Evolutionary conservation across 2,113 vertebrate genomes (phyloP).

Genomic region (Spermophilus dauricus): DNA sequence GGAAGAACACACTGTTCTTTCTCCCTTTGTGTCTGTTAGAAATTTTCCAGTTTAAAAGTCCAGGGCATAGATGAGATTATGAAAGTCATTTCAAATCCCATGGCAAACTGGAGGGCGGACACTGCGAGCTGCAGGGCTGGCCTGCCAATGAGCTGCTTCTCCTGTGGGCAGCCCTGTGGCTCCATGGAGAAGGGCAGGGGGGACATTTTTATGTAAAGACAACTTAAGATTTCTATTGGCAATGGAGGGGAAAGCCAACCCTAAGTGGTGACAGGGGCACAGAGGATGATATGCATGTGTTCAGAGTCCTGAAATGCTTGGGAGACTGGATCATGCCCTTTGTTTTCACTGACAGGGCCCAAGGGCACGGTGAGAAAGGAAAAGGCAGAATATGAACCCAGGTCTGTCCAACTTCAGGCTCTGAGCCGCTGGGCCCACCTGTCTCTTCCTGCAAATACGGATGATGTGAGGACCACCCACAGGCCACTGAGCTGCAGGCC

Average conservation of each 20-base stretch:
- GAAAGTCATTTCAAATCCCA: background rate
- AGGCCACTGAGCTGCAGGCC: background rate
- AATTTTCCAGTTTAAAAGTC: background rate
- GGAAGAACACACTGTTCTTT: background rate
- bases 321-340: no score
- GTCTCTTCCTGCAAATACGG: no score
- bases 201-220: background rate
- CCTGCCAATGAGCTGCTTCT: accelerated
- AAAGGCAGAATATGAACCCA: accelerated
- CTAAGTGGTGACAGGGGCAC: accelerated
- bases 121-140: no score
- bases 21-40: background rate
- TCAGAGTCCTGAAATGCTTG: background rate
- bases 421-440: background rate
- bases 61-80: background rate
- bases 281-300: background rate
- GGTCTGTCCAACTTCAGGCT: background rate
- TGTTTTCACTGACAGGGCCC: background rate
- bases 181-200: background rate
- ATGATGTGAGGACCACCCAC: accelerated
- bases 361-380: background rate
- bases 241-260: background rate
- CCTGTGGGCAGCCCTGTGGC: background rate
- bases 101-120: background rate
- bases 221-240: background rate